These are phyloP conservation scores for Tapirus indicus DNA, from an alignment of 2,797 vertebrate species.

Conservation along the genomic window DNA sequence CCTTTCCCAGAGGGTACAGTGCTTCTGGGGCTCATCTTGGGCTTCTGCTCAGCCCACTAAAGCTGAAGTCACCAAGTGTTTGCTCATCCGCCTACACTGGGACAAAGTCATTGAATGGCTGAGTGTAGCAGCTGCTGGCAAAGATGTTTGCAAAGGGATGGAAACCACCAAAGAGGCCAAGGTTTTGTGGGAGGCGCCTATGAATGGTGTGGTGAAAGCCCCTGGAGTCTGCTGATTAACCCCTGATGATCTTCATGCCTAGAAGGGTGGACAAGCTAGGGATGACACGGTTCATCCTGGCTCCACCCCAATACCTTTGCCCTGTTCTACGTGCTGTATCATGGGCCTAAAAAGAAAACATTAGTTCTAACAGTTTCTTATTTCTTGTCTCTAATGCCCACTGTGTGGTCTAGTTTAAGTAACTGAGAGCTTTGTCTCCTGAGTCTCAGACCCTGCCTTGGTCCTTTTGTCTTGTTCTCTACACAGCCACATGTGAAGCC, in stretches of 20 bases:
- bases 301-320: neutral
- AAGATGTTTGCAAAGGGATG: neutral
- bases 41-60: no score
- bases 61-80: neutral
- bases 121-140: neutral
- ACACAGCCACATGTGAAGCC: neutral
- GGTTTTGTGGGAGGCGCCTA: neutral
- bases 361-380: neutral
- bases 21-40: neutral
- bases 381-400: neutral
- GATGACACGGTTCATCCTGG: neutral
- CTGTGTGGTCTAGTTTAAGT: slow-evolving; percentile 76
- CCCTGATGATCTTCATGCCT: neutral
- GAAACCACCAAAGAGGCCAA: neutral
- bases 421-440: slow-evolving; percentile 92
- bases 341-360: neutral
- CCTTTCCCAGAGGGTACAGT: neutral
- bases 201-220: neutral
- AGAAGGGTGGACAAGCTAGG: no score
- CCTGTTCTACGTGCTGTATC: neutral
- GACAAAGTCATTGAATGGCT: neutral
- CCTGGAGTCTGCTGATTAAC: neutral
- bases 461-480: neutral
- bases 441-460: neutral
- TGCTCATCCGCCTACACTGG: neutral